Evolutionary conservation across 1,140 invertebrate genomes (phyloP).

Genomic region (Brachionus asplanchnoidis): DNA sequence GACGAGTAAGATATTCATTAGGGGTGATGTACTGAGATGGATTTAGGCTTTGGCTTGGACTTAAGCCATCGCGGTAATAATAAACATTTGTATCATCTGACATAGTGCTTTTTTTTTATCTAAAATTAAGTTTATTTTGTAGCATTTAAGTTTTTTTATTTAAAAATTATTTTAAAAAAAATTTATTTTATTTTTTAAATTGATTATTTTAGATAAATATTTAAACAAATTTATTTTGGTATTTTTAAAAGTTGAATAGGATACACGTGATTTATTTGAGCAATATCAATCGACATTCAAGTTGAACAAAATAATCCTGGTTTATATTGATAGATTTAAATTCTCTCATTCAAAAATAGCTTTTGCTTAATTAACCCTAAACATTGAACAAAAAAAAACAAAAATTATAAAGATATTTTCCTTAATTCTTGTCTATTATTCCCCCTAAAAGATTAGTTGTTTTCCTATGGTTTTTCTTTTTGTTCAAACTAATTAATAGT

Average conservation of each 20-base stretch:
- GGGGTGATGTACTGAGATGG: neutral
- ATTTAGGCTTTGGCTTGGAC: neutral
- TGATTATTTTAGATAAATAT: too few relatives aligned
- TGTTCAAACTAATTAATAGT: neutral
- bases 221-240: neutral
- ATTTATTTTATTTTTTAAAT: too few relatives aligned
- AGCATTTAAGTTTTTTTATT: neutral
- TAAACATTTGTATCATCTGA: constrained; percentile 23
- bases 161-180: too few relatives aligned
- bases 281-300: neutral
- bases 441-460: neutral
- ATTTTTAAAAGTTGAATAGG: neutral
- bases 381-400: neutral
- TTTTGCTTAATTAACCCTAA: constrained; percentile 28
- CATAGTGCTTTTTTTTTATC: neutral
- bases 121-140: neutral
- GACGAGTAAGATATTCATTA: neutral
- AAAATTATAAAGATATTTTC: neutral
- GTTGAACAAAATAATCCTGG: neutral
- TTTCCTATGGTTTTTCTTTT: neutral
- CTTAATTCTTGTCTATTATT: constrained; percentile 3
- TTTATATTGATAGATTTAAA: neutral
- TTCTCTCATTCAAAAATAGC: neutral
- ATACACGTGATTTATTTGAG: neutral
- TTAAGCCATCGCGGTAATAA: neutral